Evolutionary conservation across 2,113 vertebrate genomes (phyloP), one percentile per base, ranked within the genome.

Genomic region (Pimephales promelas): DNA sequence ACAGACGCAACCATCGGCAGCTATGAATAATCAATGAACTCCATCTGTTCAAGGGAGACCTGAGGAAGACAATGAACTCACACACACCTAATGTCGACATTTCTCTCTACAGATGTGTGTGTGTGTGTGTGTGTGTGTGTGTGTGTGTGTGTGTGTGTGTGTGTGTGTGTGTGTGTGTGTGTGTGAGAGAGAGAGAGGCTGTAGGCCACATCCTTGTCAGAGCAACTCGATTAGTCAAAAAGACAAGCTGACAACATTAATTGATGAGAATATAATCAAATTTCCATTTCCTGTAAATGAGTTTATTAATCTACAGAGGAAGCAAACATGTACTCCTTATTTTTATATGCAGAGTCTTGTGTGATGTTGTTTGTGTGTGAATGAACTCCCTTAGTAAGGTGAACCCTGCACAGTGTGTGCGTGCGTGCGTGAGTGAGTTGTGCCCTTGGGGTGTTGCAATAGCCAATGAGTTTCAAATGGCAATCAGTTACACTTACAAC

Each of bases 11-110:
- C 83, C 52, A 84, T 79, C 28, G 64, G 66, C 49, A 54, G 66
- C 74, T 24, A 85, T 85, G 83, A 85, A 85, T 85, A 85, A 85
- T 85, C 76, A 80, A 85, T 85, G 68, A 80, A 79, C 54, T 80
- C 83, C 83, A 85, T 85, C 83, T 72, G 83, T 52, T 85, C 83
- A 80, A 49, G 34, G 59, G 74, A 77, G 83, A 79, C 74, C 83
- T 43, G 45, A 77, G 13, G 52, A 57, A 49, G 40, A 80, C 34
- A 79, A 34, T 24, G 2, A 43, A 79, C 82, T 43, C 61, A 40
- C 73, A 22, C 81, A 73, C 81, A 59, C 81, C 40, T 71, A 71
- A 71, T 71, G 68, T 71, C 22, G 45, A 45, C 68, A 59, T 45
- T 52, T 59, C 40, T 66, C 24, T 47, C 10, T 43, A 74, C 81